Percentiles rank a stretch among this genome's conserved stretches.
Conservation (phyloP, 1,140 invertebrate species). For the Lethrus apterus region DNA sequence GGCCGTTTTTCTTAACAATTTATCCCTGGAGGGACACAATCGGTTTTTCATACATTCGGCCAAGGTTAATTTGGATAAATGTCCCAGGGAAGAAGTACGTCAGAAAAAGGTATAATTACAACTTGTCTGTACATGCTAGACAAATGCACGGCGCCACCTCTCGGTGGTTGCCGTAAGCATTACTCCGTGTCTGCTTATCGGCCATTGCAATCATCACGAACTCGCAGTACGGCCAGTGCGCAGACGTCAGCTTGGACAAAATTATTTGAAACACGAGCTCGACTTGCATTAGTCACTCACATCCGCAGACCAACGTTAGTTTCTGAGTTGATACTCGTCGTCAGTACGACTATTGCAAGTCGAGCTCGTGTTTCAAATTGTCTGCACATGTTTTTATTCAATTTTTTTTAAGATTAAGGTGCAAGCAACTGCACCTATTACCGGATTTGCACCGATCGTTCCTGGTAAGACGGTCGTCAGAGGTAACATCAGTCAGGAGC, state of each 20-base stretch:
- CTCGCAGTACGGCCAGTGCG: no score
- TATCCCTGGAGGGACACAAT: slow-evolving; percentile 32
- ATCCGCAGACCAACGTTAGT: no score
- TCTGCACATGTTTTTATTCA: not conserved
- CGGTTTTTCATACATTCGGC: slow-evolving; percentile 39
- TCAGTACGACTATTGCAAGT: no score
- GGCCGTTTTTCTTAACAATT: slow-evolving; percentile 36
- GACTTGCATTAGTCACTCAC: no score
- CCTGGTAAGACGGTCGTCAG: slow-evolving; percentile 33
- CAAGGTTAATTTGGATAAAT: slow-evolving; percentile 14
- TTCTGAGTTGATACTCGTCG: no score
- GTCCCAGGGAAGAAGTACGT: slow-evolving; percentile 6
- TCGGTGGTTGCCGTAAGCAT: no score
- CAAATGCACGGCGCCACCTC: no score
- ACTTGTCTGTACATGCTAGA: no score
- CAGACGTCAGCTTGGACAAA: no score
- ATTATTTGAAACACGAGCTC: no score
- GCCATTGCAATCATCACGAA: no score
- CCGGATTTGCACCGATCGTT: slow-evolving; percentile 23
- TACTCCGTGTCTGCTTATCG: no score
- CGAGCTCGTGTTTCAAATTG: not conserved
- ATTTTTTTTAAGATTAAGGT: slow-evolving; percentile 3
- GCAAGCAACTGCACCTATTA: not conserved
- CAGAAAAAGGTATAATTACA: slow-evolving; percentile 23
- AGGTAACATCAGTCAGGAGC: slow-evolving; percentile 38